phyloP scores from a whole-genome alignment of 92 coral and sea anemone genomes.

The Zoanthus sociatus region DNA sequence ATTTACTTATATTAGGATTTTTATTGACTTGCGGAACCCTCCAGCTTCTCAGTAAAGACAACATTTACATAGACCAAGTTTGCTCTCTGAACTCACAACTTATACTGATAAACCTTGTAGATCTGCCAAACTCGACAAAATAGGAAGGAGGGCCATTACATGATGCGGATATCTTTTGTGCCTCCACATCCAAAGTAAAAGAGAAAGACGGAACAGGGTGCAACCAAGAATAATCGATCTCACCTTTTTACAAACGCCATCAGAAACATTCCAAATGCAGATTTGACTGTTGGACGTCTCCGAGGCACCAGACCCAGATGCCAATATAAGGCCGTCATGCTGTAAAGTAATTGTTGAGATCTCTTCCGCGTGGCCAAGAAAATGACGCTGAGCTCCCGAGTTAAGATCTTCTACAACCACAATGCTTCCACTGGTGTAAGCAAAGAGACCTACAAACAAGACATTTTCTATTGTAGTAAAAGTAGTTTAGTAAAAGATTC shows the following conservation, averaged over 20 bases:
- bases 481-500: neutral
- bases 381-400: slow-evolving; percentile 92
- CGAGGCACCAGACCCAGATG: slow-evolving; percentile 96
- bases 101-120: too few species aligned
- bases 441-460: slow-evolving; percentile 80
- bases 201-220: neutral
- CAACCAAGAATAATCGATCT: neutral
- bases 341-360: slow-evolving; percentile 89
- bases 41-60: too few species aligned
- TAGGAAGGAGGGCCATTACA: too few species aligned
- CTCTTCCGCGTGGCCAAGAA: slow-evolving; percentile 94
- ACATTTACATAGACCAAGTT: too few species aligned
- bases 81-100: too few species aligned
- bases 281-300: slow-evolving; percentile 78
- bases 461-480: neutral
- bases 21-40: too few species aligned
- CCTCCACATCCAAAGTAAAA: too few species aligned
- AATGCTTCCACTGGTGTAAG: slow-evolving; percentile 92
- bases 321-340: slow-evolving; percentile 88
- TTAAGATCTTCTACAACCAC: slow-evolving; percentile 95
- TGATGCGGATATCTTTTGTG: too few species aligned
- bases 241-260: slow-evolving; percentile 89
- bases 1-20: too few species aligned
- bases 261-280: slow-evolving; percentile 85
- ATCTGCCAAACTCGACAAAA: too few species aligned